Base-by-base conservation (phyloP, 2,888 invertebrate genomes). In the Achlya flavicornis region DNA sequence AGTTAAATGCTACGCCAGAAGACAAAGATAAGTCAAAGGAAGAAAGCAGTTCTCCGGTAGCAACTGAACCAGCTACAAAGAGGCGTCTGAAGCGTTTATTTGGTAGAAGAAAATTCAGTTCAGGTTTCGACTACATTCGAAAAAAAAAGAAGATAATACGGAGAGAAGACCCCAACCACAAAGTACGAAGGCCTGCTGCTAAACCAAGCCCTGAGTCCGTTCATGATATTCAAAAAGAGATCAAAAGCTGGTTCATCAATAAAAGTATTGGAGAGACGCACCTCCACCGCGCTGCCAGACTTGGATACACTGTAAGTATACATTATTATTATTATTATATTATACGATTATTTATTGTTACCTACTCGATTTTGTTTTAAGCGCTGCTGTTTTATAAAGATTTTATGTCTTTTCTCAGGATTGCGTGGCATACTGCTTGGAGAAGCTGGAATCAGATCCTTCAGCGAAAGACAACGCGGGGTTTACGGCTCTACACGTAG, bases 201-300 rank as follows among this genome's bases (percentile, higher is more conserved):
- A 93, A 92, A 75, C 95, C 95, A 19, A 95, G 92, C 75, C 95
- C 96, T 0, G 96, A 96, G 80, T 95, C 95, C 35, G 95, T 95
- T 12, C 95, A 96, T 75, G 98, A 98, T 85, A 97, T 98, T 63
- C 96, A 96, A 71, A 96, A 96, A 76, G 98, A 98, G 89, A 97
- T 98, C 68, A 97, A 97, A 85, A 95, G 97, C 72, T 98, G 98
- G 97, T 98, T 98, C 68, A 96, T 98, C 63, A 98, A 98, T 88
- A 98, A 98, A 87, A 98, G 98, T 62, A 96, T 98, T 46, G 99
- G 99, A 8, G 98, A 99, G 89, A 98, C 98, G 1, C 96, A 97
- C 77, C 94, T 99, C 62, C 99, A 99, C 85, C 95, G 98, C 78
- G 98, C 98, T 59, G 98, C 98, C 2, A 95, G 98, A 77, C 95